Evolutionary conservation across 2,113 vertebrate genomes (phyloP), one percentile per base, ranked within the genome.

Genomic region (Cichladusa arquata): DNA sequence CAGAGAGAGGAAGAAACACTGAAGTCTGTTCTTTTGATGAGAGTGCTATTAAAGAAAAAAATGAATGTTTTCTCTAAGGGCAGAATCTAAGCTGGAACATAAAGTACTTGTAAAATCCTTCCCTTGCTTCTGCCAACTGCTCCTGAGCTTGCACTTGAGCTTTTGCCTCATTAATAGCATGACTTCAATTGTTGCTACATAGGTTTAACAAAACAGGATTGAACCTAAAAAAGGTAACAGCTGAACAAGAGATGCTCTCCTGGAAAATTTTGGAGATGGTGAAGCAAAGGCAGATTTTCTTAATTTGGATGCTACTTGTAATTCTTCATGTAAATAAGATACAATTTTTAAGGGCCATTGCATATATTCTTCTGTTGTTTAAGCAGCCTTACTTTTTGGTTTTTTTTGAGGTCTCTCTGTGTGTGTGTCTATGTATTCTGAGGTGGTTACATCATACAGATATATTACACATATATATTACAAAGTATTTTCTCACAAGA

Each of bases 381-480:
- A 76, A 82, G 34, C 36, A 72, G 28, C 8, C 7, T 70, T 57
- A 8, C 7, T 16, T 44, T 13, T 28, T 57, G 3, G 3, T 5
- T 23, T 26, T 60, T 14, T 34, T 4, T 20, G 15, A 3, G 9
- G 5, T 54, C 3, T 54, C 0, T 33, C 2, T 42, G 10, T 33
- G 50, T 29, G 2, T 29, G 7, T 31, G 9, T 48, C 5, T 44
- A 4, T 5, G 1, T 36, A 18, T 65, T 65, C 22, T 56, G 24
- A 79, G 51, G 42, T 62, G 19, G 70, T 53, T 78, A 29, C 28
- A 11, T 36, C 22, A 25, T 64, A 56, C n/a, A 72, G 36, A 31
- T 16, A 66, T 26, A 31, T 33, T 29, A 26, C 18, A 50, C 79
- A 67, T 16, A 66, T 16, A 66, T 29, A 31, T 33, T 29, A 26